Base-by-base conservation (phyloP, 2,797 vertebrate species). In the Malurus leucopterus region DNA sequence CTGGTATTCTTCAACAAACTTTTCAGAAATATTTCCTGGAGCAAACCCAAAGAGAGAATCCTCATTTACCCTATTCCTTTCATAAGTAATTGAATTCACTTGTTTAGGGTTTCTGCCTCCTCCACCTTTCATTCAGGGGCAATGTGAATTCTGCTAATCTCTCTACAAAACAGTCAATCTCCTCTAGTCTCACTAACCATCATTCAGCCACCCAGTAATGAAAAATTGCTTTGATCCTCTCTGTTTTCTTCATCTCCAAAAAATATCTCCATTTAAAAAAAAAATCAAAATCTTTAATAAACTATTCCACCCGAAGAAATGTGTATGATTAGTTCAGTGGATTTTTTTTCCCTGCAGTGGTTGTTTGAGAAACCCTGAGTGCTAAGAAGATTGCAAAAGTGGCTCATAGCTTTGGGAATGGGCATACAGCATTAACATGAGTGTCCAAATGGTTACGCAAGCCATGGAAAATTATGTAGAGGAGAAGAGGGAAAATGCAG, bases 11-110 rank as follows among this genome's bases (percentile, higher is more conserved):
- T 96, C 94, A 90, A 95, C 94, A 90, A 95, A 97, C 93, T 96
- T 97, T 96, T 95, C 93, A 96, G 95, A 96, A 94, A 94, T 96
- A 96, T 95, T 96, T 97, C 86, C 95, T 96, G 95, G 95, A 97
- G 92, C 58, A 76, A 92, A 74, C 92, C 94, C 91, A 95, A 95
- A 73, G 89, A 94, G 82, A 57, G 88, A 91, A 92, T 95, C 86
- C 90, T 96, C 91, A 95, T 95, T 96, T 95, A 95, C 92, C 84
- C 91, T 91, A 86, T 93, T 95, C 93, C 95, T 93, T 94, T 93
- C 92, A 89, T 85, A 95, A 85, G 91, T 94, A 95, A 95, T 86
- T 95, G 95, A 93, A 95, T 96, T 96, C 88, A 58, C 91, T 96
- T 93, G 90, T 95, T 95, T 94, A 90, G 92, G 92, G 92, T 95